Conservation (phyloP, 2,113 vertebrate species). For the Pedionomus torquatus region DNA sequence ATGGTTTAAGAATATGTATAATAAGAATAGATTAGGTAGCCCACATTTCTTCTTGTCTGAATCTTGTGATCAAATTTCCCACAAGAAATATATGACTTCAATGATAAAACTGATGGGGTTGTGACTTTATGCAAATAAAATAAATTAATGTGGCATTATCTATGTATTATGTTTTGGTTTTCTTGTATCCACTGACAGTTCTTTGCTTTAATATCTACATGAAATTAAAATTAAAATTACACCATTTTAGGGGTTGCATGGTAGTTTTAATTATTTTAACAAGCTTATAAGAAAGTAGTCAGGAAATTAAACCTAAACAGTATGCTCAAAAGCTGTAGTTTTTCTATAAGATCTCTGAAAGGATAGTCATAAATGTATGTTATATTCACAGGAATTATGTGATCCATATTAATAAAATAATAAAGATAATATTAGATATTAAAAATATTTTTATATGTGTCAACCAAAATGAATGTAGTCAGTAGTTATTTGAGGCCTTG, state of each 20-base stretch:
- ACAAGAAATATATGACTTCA: background rate
- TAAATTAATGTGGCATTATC: background rate
- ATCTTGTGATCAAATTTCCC: background rate
- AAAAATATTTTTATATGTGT: background rate
- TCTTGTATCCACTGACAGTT: background rate
- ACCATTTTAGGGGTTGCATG: background rate
- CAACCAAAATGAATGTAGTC: background rate
- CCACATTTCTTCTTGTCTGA: background rate
- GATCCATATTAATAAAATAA: background rate
- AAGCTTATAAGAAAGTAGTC: background rate
- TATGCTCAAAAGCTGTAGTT: background rate
- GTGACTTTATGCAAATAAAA: background rate
- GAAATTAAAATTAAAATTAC: background rate
- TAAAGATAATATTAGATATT: background rate
- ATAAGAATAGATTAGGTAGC: background rate
- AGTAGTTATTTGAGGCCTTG: background rate
- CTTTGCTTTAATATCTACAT: background rate
- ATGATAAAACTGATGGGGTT: background rate
- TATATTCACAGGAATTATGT: background rate
- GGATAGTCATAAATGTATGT: background rate
- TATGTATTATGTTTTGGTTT: background rate
- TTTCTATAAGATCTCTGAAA: background rate
- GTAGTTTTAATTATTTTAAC: background rate
- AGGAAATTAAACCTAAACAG: background rate
- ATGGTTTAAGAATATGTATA: background rate